Evolutionary conservation across 2,113 vertebrate genomes (phyloP).

Genomic region (Scomber japonicus): DNA sequence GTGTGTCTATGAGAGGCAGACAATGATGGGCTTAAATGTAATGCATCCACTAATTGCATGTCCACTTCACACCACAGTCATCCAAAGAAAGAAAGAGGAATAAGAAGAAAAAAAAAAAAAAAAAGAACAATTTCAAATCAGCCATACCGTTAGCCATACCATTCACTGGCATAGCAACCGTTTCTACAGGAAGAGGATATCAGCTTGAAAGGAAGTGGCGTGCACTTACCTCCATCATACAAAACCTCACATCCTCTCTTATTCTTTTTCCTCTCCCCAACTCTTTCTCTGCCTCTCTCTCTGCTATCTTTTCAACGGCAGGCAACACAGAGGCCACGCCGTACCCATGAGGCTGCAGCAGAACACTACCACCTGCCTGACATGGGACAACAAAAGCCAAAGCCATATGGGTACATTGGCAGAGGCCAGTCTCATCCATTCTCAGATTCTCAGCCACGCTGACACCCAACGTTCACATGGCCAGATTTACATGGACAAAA

Average conservation of each 20-base stretch:
- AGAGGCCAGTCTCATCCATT: constrained; percentile 57
- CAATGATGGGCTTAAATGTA: constrained; percentile 56
- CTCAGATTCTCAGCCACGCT: constrained; percentile 43
- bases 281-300: constrained; percentile 70
- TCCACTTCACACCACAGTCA: constrained; percentile 58
- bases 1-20: constrained; percentile 50
- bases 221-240: constrained; percentile 84
- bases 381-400: constrained; percentile 83
- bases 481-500: constrained; percentile 52
- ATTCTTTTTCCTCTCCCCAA: constrained; percentile 62
- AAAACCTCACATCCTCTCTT: constrained; percentile 81
- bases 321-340: constrained; percentile 83
- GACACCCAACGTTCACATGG: constrained; percentile 42
- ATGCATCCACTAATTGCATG: constrained; percentile 65
- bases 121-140: constrained; percentile 51
- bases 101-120: background rate
- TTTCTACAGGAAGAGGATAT: constrained; percentile 69
- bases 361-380: constrained; percentile 84
- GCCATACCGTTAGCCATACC: constrained; percentile 67
- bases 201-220: constrained; percentile 73
- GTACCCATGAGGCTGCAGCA: constrained; percentile 82
- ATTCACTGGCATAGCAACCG: constrained; percentile 67
- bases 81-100: background rate
- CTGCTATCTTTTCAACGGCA: constrained; percentile 83
- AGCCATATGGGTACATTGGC: constrained; percentile 78